Evolutionary conservation across 2,797 vertebrate genomes (phyloP), one percentile per base, ranked within the genome.

Genomic region (Coregonus suidteri): DNA sequence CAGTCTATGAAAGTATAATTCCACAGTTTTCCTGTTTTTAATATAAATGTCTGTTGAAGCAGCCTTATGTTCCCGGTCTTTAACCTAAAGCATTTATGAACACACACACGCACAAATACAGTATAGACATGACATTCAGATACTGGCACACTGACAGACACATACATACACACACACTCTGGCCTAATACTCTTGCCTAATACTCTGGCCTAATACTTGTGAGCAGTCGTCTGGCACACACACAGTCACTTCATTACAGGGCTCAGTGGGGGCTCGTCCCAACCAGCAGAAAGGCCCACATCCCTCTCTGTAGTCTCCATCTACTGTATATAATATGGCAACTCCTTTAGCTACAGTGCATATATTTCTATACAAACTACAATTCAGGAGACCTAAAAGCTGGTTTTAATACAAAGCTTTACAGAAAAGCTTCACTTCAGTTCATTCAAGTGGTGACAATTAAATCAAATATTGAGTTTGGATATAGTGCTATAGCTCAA

Each of bases 401-500:
- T 25, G 59, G 59, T 25, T 25, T 64, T 25, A 25, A 64, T 30
- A 68, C 66, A 68, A 68, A 16, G 6, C 15, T 37, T 67, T 35
- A 31, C 31, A 35, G 13, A 65, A 84, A 34, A 51, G 86, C 95
- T 93, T 95, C 94, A 95, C 93, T 94, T 93, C 75, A 92, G 93
- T 94, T 96, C 94, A 94, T 97, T 96, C 95, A 96, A 96, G 96
- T 97, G 96, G 90, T 84, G 86, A 89, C 76, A 80, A 82, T 84
- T 93, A 94, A 94, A 94, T 95, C 93, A 64, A 64, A 30, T 11
- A 25, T 3, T 91, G 94, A 93, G 92, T 94, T 88, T 88, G 93
- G 92, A 93, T 95, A 95, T 88, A 95, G 95, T 90, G 87, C 91
- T 93, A 91, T 91, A 93, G 93, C 93, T 94, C 93, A 93, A 68